phyloP scores from a whole-genome alignment of 2,888 invertebrate genomes.

The Harpagoxenus sublaevis region DNA sequence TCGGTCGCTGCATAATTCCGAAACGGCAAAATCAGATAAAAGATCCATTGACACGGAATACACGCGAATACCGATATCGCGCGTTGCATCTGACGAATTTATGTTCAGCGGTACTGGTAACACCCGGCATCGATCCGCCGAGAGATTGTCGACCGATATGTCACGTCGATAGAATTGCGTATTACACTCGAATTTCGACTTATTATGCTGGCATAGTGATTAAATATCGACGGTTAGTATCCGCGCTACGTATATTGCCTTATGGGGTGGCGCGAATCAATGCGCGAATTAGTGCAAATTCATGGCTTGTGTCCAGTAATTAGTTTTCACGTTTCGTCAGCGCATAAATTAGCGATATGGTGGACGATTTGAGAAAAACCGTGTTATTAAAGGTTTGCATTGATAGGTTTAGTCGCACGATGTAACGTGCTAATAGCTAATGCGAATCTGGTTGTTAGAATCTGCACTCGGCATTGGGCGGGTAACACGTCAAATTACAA shows the following conservation, averaged over 20 bases:
- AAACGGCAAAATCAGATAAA: slow-evolving; percentile 53
- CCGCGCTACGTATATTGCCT: slow-evolving; percentile 57
- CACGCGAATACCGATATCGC: slow-evolving; percentile 54
- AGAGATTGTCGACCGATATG: slow-evolving; percentile 59
- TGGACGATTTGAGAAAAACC: not conserved
- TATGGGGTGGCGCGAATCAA: slow-evolving; percentile 63
- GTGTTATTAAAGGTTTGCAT: not conserved
- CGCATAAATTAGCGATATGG: slow-evolving; percentile 25
- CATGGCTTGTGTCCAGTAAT: slow-evolving; percentile 65
- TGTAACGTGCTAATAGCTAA: not conserved
- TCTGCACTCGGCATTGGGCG: slow-evolving; percentile 3
- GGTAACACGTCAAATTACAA: slow-evolving; percentile 16
- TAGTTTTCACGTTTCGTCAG: slow-evolving; percentile 71
- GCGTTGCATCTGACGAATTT: slow-evolving; percentile 55
- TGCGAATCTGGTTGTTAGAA: slow-evolving; percentile 4
- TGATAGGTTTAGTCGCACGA: not conserved
- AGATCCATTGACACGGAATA: slow-evolving; percentile 33
- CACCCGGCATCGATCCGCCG: slow-evolving; percentile 57
- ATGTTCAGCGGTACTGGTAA: slow-evolving; percentile 49
- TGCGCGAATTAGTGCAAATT: slow-evolving; percentile 65
- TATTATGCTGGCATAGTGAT: slow-evolving; percentile 73
- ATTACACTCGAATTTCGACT: slow-evolving; percentile 74
- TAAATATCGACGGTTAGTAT: slow-evolving; percentile 66
- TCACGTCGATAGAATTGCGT: slow-evolving; percentile 70
- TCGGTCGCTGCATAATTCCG: slow-evolving; percentile 44